Evolutionary conservation across 2,888 invertebrate species (phyloP), one percentile per base, ranked within the genome.

Genomic region (Agriopis leucophaearia): DNA sequence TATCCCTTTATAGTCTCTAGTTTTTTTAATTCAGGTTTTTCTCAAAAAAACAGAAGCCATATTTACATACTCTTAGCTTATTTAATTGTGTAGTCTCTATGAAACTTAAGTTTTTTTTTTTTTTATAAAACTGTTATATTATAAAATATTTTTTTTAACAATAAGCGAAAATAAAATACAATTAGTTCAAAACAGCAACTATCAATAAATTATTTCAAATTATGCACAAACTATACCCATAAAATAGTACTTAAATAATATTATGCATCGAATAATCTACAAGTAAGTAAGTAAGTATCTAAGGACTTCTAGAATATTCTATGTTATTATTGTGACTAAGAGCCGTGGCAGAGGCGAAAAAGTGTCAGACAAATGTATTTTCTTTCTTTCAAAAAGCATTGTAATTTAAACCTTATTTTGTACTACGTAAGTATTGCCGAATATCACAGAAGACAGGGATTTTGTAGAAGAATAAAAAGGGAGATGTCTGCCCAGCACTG

Each of bases 141-240:
- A 38, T 10, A 3, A 38, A 38, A 13, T 47, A 47, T 7, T 15
- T 38, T 15, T n/a, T 8, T 0, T 38, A 52, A 52, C 51, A 35
- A 36, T 13, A 52, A 52, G 38, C 52, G 36, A 15, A n/a, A 52
- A 52, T 36, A 52, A 52, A 52, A 52, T 35, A 36, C 9, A 52
- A 38, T 15, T 16, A 38, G 15, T 6, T 38, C 52, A 38, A 54
- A 54, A 54, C 38, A n/a, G 52, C 6, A 12, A 54, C 16, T 16
- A 15, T 1, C n/a, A 36, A 52, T 0, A 50, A 50, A 9, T 4
- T 54, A 9, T 54, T 38, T 16, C 9, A 15, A 35, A 51, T 51
- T 36, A 36, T 13, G n/a, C 36, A 8, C n/a, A 36, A n/a, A 35
- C 50, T 51, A n/a, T 9, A 15, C 15, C 12, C n/a, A 38, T 54